A percentile compares a stretch with the other conserved stretches of the same genome.
Conservation (phyloP, 2,888 invertebrate genomes). For the Hirudinaria manillensis region DNA sequence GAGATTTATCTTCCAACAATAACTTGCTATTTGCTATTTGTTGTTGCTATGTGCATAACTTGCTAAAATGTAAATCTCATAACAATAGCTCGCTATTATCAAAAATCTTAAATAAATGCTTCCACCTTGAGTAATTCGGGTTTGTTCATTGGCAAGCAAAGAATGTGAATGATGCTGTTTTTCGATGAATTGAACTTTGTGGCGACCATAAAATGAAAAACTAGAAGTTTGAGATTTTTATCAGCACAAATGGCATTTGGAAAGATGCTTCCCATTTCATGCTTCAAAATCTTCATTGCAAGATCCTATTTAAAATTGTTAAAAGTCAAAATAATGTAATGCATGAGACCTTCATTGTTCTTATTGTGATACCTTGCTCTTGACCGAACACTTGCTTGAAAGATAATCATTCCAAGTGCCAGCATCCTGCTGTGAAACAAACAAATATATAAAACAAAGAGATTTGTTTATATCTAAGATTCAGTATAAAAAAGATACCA, state of each 20-base stretch:
- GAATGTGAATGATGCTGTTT: background rate
- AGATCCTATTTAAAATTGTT: background rate
- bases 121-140: background rate
- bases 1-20: too few species aligned
- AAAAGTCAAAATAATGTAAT: background rate
- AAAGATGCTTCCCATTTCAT: background rate
- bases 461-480: too few species aligned
- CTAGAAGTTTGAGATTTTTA: background rate
- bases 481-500: background rate
- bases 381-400: background rate
- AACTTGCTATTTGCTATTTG: too few species aligned
- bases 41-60: background rate
- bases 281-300: background rate
- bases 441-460: background rate
- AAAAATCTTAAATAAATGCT: background rate
- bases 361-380: background rate
- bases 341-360: background rate
- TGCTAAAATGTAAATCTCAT: too few species aligned
- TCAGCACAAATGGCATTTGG: background rate
- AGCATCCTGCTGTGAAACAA: background rate
- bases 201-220: slow-evolving; percentile 4
- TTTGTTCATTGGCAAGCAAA: slow-evolving; percentile 16
- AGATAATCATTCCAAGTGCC: slow-evolving; percentile 3
- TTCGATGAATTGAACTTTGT: background rate
- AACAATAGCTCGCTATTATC: background rate